A percentile compares a stretch with the other conserved stretches of the same genome.
These are phyloP conservation scores for Acanthococcus lagerstroemiae DNA, from an alignment of 2,888 invertebrate species.

Conservation along the genomic window DNA sequence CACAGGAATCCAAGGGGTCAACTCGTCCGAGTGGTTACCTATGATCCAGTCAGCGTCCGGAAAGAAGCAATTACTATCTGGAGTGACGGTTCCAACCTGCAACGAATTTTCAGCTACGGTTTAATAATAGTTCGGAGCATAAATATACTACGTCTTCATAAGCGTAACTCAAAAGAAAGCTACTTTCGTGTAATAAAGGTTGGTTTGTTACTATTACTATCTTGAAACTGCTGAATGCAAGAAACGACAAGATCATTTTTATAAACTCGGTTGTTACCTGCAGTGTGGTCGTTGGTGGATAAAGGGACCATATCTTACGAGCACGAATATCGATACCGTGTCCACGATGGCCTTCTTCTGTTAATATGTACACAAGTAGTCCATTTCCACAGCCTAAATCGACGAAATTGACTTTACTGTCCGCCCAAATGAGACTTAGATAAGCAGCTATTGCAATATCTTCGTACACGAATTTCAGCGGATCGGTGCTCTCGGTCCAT, in stretches of 20 bases:
- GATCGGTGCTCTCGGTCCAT: conserved; percentile 91
- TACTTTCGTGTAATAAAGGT: too few relatives aligned
- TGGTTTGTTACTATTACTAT: too few relatives aligned
- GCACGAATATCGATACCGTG: conserved; percentile 73
- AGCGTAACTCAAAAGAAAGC: too few relatives aligned
- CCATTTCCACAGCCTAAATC: conserved; percentile 99
- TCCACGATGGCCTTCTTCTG: conserved; percentile 71
- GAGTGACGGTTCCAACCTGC: conserved; percentile 57
- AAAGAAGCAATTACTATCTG: conserved; percentile 56
- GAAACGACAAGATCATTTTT: too few relatives aligned
- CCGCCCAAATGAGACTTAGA: conserved; percentile 66
- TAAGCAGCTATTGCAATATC: conserved; percentile 91
- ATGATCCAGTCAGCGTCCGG: conserved; percentile 83
- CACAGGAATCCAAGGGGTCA: conserved; percentile 98
- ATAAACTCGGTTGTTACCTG: too few relatives aligned
- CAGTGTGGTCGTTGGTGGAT: conserved; percentile 53
- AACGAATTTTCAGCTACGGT: too few relatives aligned
- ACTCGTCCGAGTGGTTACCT: conserved; percentile 97
- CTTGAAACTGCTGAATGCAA: too few relatives aligned
- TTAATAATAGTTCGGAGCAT: too few relatives aligned
- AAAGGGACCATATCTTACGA: conserved; percentile 81
- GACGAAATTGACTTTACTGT: conserved; percentile 52
- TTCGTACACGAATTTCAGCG: conserved; percentile 89
- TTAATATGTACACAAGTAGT: conserved; percentile 73
- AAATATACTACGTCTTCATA: too few relatives aligned